These are phyloP conservation scores for Tillus elongatus DNA, from an alignment of 2,888 invertebrate species.

Conservation along the genomic window DNA sequence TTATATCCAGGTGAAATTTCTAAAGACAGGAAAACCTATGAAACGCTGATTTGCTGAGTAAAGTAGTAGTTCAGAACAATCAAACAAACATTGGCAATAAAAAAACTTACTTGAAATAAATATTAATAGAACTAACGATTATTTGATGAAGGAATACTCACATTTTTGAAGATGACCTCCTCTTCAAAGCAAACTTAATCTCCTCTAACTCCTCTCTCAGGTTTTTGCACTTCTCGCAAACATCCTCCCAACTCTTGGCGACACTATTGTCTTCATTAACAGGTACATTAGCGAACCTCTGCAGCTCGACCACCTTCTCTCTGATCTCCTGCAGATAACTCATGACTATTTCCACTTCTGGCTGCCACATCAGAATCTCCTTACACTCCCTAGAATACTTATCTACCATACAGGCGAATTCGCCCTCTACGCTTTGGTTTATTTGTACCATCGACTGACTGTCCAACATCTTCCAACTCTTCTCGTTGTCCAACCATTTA, in stretches of 20 bases:
- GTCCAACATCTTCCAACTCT: constrained; percentile 42
- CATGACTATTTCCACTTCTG: constrained; percentile 27
- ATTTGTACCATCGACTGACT: constrained; percentile 41
- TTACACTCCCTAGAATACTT: constrained; percentile 55
- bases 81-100: no score
- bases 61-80: no score
- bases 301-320: constrained; percentile 27
- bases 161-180: constrained; percentile 30
- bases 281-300: constrained; percentile 25
- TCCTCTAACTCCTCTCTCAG: constrained; percentile 48
- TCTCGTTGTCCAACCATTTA: constrained; percentile 34
- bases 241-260: constrained; percentile 43
- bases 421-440: constrained; percentile 51
- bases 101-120: no score
- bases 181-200: constrained; percentile 31
- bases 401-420: constrained; percentile 59
- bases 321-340: constrained; percentile 28
- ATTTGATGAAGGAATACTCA: constrained; percentile 18
- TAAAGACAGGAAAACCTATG: no score
- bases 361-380: constrained; percentile 41
- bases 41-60: no score
- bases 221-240: constrained; percentile 50
- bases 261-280: constrained; percentile 24
- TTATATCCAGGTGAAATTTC: no score
- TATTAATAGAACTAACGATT: background rate